Conservation (phyloP, 2,113 vertebrate species). For the Atrichornis clamosus region DNA sequence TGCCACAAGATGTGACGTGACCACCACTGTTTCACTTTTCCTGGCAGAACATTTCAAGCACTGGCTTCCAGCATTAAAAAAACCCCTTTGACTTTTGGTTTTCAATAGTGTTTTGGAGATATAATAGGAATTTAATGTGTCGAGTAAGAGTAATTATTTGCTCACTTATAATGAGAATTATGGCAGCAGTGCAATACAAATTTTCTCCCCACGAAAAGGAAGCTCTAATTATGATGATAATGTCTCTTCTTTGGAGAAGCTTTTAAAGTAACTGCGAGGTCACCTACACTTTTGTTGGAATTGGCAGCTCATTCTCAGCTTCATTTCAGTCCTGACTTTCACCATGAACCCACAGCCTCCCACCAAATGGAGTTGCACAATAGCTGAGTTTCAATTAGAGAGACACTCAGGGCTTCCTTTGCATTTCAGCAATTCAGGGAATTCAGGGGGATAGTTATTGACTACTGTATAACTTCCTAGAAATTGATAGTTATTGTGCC, state of each 20-base stretch:
- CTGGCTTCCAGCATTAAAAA: neutral
- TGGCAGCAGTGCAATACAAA: neutral
- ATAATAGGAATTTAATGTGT: neutral
- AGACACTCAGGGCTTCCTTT: neutral
- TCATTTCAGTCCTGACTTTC: neutral
- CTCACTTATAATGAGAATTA: neutral
- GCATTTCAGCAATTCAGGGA: neutral
- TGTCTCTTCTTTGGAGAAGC: neutral
- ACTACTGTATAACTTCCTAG: neutral
- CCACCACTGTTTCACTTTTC: accelerated
- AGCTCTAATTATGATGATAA: slow-evolving; percentile 22
- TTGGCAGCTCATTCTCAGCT: neutral
- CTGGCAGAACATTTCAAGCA: neutral
- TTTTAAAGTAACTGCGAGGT: neutral
- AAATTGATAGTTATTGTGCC: neutral
- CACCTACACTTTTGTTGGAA: slow-evolving; percentile 12
- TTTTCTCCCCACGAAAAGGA: neutral
- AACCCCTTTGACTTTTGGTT: neutral
- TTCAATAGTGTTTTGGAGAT: neutral
- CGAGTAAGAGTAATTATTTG: neutral
- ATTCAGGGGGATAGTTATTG: neutral
- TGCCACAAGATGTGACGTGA: neutral
- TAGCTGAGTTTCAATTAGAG: neutral
- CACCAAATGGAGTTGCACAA: neutral
- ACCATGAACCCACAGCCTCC: neutral